Percentiles rank a stretch among this genome's conserved stretches.
Conservation (phyloP, 1,140 invertebrate species). For the Rhagoletis zephyria region DNA sequence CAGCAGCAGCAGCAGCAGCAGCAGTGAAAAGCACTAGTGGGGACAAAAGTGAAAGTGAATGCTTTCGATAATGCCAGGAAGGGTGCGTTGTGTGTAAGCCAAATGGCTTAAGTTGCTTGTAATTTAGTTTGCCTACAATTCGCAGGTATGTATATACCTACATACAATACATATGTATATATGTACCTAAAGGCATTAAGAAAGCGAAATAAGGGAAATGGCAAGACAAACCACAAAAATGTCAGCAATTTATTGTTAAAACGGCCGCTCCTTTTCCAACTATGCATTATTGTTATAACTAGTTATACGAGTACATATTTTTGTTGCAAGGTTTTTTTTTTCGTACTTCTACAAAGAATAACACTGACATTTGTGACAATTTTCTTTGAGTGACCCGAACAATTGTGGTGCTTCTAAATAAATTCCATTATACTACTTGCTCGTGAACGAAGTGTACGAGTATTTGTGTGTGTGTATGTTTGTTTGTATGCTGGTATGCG, state of each 20-base stretch:
- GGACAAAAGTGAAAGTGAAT: not conserved
- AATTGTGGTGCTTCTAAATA: not conserved
- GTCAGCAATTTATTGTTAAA: not conserved
- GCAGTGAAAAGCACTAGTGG: too few relatives aligned
- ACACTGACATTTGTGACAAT: slow-evolving; percentile 23
- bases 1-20: too few relatives aligned
- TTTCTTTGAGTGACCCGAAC: not conserved
- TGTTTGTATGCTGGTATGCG: not conserved
- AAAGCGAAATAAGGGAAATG: too few relatives aligned
- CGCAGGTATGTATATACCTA: not conserved
- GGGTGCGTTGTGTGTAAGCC: not conserved
- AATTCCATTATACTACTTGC: too few relatives aligned
- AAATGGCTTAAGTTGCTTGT: not conserved
- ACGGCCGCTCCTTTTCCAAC: not conserved
- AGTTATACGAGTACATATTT: not conserved
- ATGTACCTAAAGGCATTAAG: too few relatives aligned
- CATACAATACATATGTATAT: too few relatives aligned
- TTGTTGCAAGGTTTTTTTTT: not conserved
- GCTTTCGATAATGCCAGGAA: not conserved
- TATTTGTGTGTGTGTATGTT: not conserved
- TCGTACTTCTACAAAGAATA: not conserved
- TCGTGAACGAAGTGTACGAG: not conserved
- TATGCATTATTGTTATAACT: not conserved
- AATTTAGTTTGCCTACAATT: not conserved
- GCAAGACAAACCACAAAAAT: too few relatives aligned